phyloP scores from a whole-genome alignment of 2,888 invertebrate genomes.

The Carcina quercana region DNA sequence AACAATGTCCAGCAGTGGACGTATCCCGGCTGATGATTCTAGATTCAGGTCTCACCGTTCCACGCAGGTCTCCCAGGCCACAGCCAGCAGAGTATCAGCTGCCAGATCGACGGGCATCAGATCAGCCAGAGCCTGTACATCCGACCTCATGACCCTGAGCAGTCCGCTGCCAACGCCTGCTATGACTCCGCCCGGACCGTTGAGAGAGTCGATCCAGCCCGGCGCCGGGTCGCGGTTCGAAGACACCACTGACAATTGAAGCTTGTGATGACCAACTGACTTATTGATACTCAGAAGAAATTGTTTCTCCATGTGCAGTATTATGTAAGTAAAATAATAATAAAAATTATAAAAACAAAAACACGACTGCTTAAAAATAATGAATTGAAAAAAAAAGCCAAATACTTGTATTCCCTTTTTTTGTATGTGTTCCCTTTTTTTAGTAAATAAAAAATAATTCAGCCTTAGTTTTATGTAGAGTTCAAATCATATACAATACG shows the following conservation, averaged over 20 bases:
- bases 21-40: not conserved
- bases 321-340: too few relatives aligned
- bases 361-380: too few relatives aligned
- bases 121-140: not conserved
- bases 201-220: slow-evolving; percentile 87
- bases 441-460: too few relatives aligned
- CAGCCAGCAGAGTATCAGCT: slow-evolving; percentile 1
- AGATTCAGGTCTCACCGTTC: not conserved
- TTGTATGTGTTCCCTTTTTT: too few relatives aligned
- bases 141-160: not conserved
- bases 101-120: slow-evolving; percentile 1
- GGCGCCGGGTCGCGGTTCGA: slow-evolving; percentile 44
- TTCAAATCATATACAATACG: too few relatives aligned
- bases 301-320: not conserved
- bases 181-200: not conserved
- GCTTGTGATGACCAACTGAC: not conserved
- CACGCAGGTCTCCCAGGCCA: slow-evolving; percentile 1
- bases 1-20: not conserved
- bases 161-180: not conserved
- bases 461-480: too few relatives aligned
- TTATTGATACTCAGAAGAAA: not conserved
- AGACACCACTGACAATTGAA: not conserved
- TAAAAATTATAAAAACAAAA: too few relatives aligned
- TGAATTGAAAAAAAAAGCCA: not conserved
- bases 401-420: not conserved